Evolutionary conservation across 2,113 vertebrate species (phyloP), one percentile per base, ranked within the genome.

Genomic region (Menidia beryllina): DNA sequence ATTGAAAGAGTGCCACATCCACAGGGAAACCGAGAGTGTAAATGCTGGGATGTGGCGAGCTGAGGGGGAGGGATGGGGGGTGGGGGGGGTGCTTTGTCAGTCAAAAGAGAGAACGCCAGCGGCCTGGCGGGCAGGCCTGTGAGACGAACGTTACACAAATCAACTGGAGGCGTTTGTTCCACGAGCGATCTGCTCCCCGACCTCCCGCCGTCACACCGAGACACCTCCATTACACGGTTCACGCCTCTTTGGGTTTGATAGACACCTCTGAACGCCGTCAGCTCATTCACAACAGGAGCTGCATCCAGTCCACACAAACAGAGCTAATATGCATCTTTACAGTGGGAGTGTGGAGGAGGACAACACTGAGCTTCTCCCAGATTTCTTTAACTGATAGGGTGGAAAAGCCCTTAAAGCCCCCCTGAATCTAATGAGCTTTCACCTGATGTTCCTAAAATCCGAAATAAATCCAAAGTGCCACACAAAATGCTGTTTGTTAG

Each of bases 1-100:
- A 94, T 93, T 95, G 91, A 95, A 95, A 94, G 92, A 83, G 87
- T 93, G 90, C 86, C 69, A 69, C 88, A 53, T 87, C 82, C 86
- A 82, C 77, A 77, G 79, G 67, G 56, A 69, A 77, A 65, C 53
- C 43, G 6, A 43, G 67, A 36, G 57, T 27, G 56, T 61, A 51
- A 68, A 56, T 13, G 24, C 57, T 21, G 15, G 67, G 55, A 41
- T 72, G 82, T 53, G 21, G 77, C 19, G 24, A 38, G 57, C 51
- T 21, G 57, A 53, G 54, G 51, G 49, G 41, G 12, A n/a, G n/a
- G n/a, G n/a, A n/a, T n/a, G n/a, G n/a, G n/a, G n/a, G n/a, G n/a
- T n/a, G n/a, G 51, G 82, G 67, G 17, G 61, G 21, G 75, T 69
- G 66, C 80, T 90, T 88, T 81, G 57, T 76, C 80, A 92, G 85